Evolutionary conservation across 2,113 vertebrate species (phyloP), one percentile per base, ranked within the genome.

Genomic region (Spea bombifrons): DNA sequence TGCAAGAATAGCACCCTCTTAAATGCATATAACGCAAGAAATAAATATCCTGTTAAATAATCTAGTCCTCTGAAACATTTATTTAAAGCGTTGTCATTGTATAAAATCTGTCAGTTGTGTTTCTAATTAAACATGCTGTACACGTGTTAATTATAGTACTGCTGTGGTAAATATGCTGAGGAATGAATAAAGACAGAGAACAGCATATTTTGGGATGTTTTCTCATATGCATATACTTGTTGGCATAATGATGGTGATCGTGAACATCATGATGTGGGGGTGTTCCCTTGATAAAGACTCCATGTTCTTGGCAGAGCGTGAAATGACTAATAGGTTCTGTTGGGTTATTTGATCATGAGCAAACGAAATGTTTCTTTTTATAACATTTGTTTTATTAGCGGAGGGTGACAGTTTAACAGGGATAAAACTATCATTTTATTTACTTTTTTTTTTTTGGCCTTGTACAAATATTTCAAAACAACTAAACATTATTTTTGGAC

Each of bases 61-160:
- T 16, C 49, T 47, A 65, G 66, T 5, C 48, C 57, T 79, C 13
- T 44, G 65, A 73, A 66, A n/a, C 13, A n/a, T 69, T 47, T 55
- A 44, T n/a, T 73, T 64, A 63, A 66, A 79, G 76, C 61, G 55
- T 72, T 79, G 70, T 73, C 70, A 73, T 73, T 57, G 17, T 71
- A 53, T 53, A 71, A 84, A 46, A 83, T 73, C 86, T 87, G 85
- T 82, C 80, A 83, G 86, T 88, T 85, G 81, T 88, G 85, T 88
- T 88, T 88, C 86, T 90, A 90, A 89, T 88, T 89, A 89, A 90
- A 88, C 83, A 83, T 82, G 70, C 76, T 85, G 84, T 83, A 79
- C 83, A 85, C 45, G n/a, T 79, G 82, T 61, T 88, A 86, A 90
- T 85, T 86, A 86, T 87, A 87, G 83, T 82, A 86, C 84, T 70